phyloP scores from a whole-genome alignment of 2,888 invertebrate species.

The Luperina nickerlii region DNA sequence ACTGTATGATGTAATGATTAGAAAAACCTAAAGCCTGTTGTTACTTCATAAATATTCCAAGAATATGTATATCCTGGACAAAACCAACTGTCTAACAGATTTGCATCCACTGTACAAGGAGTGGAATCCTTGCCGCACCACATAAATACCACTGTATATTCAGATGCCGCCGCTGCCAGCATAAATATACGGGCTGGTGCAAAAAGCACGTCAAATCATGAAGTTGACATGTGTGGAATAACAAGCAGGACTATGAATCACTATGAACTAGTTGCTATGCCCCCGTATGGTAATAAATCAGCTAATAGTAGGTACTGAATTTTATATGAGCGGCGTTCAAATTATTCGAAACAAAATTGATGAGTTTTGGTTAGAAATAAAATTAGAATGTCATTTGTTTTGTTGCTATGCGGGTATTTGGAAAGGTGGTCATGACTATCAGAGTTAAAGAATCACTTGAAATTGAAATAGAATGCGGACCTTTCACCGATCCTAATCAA shows the following conservation, averaged over 20 bases:
- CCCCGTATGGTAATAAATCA: constrained; percentile 65
- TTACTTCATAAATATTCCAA: background rate
- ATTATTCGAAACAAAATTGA: constrained; percentile 27
- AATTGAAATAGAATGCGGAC: background rate
- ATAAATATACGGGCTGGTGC: constrained; percentile 69
- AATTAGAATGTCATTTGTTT: constrained; percentile 9
- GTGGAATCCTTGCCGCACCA: constrained; percentile 31
- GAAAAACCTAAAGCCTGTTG: constrained; percentile 14
- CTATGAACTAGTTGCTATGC: constrained; percentile 70
- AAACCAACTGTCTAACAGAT: constrained; percentile 28
- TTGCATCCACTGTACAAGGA: constrained; percentile 37
- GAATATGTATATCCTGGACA: constrained; percentile 20
- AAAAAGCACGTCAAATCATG: constrained; percentile 72
- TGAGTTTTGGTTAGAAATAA: constrained; percentile 19
- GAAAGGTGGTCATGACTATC: background rate
- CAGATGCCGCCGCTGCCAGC: constrained; percentile 64
- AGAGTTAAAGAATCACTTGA: background rate
- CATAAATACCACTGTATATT: constrained; percentile 60
- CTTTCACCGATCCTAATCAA: background rate
- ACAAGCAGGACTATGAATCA: constrained; percentile 67
- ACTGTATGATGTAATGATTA: background rate
- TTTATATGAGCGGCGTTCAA: constrained; percentile 44
- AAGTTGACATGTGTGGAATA: constrained; percentile 71
- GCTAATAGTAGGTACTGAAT: constrained; percentile 56
- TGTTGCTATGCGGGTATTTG: background rate